A percentile compares a stretch with the other conserved stretches of the same genome.
Conservation (phyloP, 2,113 vertebrate genomes). For the Canis aureus region DNA sequence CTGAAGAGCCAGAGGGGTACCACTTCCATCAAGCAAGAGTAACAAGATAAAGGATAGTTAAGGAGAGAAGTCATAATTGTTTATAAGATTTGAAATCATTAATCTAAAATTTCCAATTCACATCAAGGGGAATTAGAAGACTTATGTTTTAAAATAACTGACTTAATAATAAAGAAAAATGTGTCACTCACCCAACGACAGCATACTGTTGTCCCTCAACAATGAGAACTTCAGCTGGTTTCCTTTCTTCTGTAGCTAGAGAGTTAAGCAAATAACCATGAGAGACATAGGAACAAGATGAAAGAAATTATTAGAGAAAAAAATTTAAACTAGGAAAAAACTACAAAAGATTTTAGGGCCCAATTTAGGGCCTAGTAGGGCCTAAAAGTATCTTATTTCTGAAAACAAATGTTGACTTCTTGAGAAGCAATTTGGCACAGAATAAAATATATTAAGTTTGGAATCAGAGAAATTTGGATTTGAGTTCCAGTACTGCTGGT, state of each 20-base stretch:
- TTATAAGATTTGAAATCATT: constrained; percentile 29
- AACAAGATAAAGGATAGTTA: neutral
- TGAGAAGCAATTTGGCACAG: neutral
- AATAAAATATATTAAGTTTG: neutral
- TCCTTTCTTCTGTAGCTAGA: constrained; percentile 93
- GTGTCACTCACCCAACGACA: constrained; percentile 94
- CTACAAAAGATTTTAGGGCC: neutral
- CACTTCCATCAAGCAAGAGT: neutral
- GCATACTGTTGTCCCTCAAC: constrained; percentile 96
- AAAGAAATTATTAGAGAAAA: constrained; percentile 39
- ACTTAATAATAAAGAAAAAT: constrained; percentile 46
- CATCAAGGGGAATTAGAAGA: constrained; percentile 37
- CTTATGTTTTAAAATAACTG: neutral
- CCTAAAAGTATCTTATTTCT: constrained; percentile 11
- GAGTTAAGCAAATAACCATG: constrained; percentile 73
- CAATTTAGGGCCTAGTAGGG: neutral
- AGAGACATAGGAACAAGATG: constrained; percentile 12
- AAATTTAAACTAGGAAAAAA: constrained; percentile 40
- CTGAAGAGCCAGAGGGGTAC: neutral
- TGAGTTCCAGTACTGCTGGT: neutral
- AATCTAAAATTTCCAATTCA: constrained; percentile 44
- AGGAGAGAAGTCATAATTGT: neutral
- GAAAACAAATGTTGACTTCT: constrained; percentile 22
- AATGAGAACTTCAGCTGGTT: constrained; percentile 93
- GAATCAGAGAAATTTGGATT: constrained; percentile 21